These are phyloP conservation scores for Noctua pronuba DNA, from an alignment of 2,888 invertebrate species.

Conservation along the genomic window DNA sequence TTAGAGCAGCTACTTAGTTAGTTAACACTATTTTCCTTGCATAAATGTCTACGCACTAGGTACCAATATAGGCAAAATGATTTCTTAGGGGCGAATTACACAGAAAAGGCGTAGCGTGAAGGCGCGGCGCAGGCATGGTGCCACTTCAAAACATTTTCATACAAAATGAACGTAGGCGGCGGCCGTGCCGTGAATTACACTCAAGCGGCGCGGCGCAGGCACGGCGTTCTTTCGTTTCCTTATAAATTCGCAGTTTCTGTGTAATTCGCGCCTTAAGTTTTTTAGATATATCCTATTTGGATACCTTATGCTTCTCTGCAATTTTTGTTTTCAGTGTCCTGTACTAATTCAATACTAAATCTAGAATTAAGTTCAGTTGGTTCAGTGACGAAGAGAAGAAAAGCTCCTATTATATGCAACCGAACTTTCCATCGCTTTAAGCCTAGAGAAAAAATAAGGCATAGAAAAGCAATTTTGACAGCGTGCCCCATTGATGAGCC, in stretches of 20 bases:
- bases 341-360: not conserved
- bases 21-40: not conserved
- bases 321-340: not conserved
- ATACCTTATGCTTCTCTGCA: not conserved
- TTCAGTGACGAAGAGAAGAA: not conserved
- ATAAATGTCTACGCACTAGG: too few species aligned
- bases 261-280: too few species aligned
- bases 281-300: not conserved
- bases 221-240: too few species aligned
- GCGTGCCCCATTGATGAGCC: not conserved
- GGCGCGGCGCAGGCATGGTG: too few species aligned
- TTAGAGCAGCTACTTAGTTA: not conserved
- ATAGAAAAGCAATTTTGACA: not conserved
- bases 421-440: not conserved
- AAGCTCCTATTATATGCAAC: not conserved
- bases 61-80: too few species aligned
- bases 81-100: too few species aligned
- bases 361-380: not conserved
- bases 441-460: not conserved
- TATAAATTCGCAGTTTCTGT: too few species aligned
- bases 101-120: too few species aligned
- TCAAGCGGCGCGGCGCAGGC: too few species aligned
- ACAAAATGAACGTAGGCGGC: too few species aligned
- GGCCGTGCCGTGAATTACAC: too few species aligned
- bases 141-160: too few species aligned